Base-by-base conservation (phyloP, 2,797 vertebrate genomes). In the Tadarida brasiliensis region DNA sequence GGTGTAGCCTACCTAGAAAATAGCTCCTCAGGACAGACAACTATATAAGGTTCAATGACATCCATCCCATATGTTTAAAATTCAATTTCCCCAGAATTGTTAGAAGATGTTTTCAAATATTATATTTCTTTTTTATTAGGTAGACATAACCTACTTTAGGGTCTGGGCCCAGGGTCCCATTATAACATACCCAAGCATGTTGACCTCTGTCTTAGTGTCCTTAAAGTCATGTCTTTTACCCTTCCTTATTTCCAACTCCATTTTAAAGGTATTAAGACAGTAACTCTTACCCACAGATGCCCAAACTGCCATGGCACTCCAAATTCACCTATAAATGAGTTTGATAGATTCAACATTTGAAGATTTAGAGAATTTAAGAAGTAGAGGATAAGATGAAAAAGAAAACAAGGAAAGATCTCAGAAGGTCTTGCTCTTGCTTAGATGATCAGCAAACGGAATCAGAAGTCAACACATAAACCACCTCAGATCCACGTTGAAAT, bases 181-280 rank as follows among this genome's bases (percentile, higher is more conserved):
- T 81, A 12, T 85, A 56, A 74, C 1, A 71, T 59, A 39, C 14
- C 51, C 57, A 78, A 74, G 11, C 35, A 90, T 87, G 78, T 71
- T 63, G 24, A 28, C 35, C 26, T 83, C 49, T 86, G 26, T 2
- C 1, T 83, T 33, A 67, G 30, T 73, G 51, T 73, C 35, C 22
- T 54, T 73, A 51, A 80, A 65, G 24, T 57, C 35, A 47, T 33
- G 9, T 70, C 24, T 77, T 67, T 94, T 76, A 47, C 3, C 16
- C 24, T 81, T 63, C 4, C 30, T 95, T 83, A 82, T 86, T 77
- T 70, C 26, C 7, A 78, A 28, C 24, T 9, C 28, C 44, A 86
- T 16, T 47, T 77, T 44, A 92, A 93, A 96, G 28, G 54, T 87
- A 90, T 71, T 83, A 78, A 73, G 35, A 17, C 3, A 63, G 26